These are phyloP conservation scores for Cistogaster globosa DNA, from an alignment of 2,888 invertebrate species.

Conservation along the genomic window DNA sequence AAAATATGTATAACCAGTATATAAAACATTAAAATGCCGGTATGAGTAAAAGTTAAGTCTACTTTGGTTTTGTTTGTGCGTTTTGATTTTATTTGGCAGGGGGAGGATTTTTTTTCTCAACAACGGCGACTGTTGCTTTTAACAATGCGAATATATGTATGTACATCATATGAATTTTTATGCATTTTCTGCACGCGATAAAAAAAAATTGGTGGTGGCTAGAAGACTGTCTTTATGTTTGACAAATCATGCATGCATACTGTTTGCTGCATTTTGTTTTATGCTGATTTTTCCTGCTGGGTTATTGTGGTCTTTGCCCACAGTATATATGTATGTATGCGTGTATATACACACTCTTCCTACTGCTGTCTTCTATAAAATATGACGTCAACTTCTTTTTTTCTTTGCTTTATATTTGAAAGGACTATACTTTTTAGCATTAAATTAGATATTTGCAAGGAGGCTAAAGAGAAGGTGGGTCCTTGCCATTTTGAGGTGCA, in stretches of 20 bases:
- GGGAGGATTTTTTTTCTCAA: constrained; percentile 43
- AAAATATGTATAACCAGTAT: constrained; percentile 58
- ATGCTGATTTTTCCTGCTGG: constrained; percentile 12
- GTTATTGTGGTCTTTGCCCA: constrained; percentile 41
- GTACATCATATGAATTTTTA: constrained; percentile 34
- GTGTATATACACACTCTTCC: neutral
- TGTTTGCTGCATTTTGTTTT: neutral
- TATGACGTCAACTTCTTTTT: constrained; percentile 55
- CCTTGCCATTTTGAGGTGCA: constrained; percentile 27
- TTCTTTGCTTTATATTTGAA: constrained; percentile 2
- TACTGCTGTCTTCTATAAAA: neutral
- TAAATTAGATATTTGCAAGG: constrained; percentile 3
- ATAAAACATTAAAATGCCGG: constrained; percentile 55
- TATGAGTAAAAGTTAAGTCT: constrained; percentile 49
- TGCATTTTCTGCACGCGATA: constrained; percentile 68
- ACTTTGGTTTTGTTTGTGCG: constrained; percentile 12
- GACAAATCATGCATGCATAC: constrained; percentile 61
- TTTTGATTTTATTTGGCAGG: constrained; percentile 21
- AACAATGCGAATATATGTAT: neutral
- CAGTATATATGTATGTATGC: neutral
- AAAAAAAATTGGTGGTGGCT: constrained; percentile 21
- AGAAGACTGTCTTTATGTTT: constrained; percentile 13
- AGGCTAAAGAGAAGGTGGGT: constrained; percentile 4
- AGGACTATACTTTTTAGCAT: constrained; percentile 21
- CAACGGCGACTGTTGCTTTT: constrained; percentile 68